Conservation (phyloP, 2,113 vertebrate genomes). For the Neolamprologus kungweensis region DNA sequence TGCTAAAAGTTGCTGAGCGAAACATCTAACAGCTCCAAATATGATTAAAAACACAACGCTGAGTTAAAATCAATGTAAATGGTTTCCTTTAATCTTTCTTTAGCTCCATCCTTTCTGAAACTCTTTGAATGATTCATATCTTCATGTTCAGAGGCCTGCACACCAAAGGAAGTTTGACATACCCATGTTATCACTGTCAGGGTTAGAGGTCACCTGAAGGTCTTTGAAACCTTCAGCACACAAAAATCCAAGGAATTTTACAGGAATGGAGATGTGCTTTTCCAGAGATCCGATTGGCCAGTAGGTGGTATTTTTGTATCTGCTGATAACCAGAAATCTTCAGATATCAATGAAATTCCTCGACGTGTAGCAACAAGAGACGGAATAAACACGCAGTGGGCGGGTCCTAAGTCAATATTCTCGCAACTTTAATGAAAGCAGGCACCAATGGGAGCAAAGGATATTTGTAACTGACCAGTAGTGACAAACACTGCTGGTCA, state of each 20-base stretch:
- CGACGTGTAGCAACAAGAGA: background rate
- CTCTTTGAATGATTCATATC: background rate
- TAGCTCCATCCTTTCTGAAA: fast-evolving
- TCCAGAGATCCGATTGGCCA: background rate
- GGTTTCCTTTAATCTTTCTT: background rate
- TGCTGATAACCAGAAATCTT: background rate
- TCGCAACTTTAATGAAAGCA: background rate
- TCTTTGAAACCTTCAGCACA: background rate
- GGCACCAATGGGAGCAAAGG: background rate
- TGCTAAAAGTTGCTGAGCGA: background rate
- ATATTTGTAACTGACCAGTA: background rate
- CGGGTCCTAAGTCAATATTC: background rate
- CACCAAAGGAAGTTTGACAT: background rate
- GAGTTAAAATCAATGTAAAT: background rate
- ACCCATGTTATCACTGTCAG: background rate
- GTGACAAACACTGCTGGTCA: background rate
- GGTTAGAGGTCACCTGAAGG: background rate
- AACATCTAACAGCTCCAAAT: background rate
- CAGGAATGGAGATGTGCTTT: background rate
- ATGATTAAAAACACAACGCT: background rate
- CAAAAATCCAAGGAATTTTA: fast-evolving
- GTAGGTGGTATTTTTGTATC: background rate
- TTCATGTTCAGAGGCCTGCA: background rate
- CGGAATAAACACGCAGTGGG: fast-evolving
- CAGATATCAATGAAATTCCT: background rate